phyloP scores from a whole-genome alignment of 2,113 vertebrate species.

The Perca schrenkii region DNA sequence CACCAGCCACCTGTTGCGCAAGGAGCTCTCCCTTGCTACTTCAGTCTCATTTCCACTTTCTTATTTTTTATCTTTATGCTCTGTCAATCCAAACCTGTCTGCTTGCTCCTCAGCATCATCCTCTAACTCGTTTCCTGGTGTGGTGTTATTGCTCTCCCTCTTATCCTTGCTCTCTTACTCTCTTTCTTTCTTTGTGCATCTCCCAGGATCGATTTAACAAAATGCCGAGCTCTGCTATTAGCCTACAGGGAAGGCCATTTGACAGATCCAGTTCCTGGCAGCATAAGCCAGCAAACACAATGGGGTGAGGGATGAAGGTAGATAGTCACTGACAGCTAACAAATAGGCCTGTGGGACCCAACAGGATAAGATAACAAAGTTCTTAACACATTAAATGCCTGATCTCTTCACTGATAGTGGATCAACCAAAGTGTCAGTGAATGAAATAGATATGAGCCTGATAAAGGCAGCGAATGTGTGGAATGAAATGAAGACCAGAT shows the following conservation, averaged over 20 bases:
- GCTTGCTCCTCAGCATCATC: conserved; percentile 32
- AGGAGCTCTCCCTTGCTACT: conserved; percentile 25
- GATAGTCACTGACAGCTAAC: conserved; percentile 79
- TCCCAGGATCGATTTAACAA: conserved; percentile 73
- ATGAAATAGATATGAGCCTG: conserved; percentile 50
- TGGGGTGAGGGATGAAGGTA: conserved; percentile 64
- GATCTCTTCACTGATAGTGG: conserved; percentile 67
- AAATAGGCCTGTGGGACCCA: conserved; percentile 70
- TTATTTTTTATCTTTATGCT: conserved; percentile 27
- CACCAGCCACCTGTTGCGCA: conserved; percentile 47
- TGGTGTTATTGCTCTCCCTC: conserved; percentile 43
- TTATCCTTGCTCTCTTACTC: conserved; percentile 43
- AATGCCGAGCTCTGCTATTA: conserved; percentile 75
- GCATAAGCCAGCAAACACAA: conserved; percentile 71
- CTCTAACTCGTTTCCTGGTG: conserved; percentile 55
- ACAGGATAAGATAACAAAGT: conserved; percentile 61
- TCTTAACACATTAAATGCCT: conserved; percentile 60
- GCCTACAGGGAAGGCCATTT: conserved; percentile 69
- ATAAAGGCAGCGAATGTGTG: conserved; percentile 31
- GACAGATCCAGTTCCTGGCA: conserved; percentile 70
- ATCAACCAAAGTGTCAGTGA: conserved; percentile 49
- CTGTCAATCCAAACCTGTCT: conserved; percentile 34
- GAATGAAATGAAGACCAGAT: conserved; percentile 23
- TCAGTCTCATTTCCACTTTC: conserved; percentile 33
- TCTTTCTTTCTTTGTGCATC: conserved; percentile 64